phyloP scores from a whole-genome alignment of 2,113 vertebrate species.

The Strix uralensis region DNA sequence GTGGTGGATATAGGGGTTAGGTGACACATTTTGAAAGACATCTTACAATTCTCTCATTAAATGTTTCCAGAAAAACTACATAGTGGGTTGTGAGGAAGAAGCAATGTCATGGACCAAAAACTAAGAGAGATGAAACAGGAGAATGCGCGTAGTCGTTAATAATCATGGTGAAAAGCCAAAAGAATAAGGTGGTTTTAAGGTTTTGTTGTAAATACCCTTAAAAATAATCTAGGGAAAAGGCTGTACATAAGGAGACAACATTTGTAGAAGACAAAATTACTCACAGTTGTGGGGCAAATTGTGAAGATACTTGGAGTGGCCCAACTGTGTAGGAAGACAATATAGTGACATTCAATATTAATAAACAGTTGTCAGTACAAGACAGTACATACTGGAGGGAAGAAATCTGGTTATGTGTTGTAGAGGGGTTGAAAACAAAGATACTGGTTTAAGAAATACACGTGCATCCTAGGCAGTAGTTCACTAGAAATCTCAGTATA shows the following conservation, averaged over 20 bases:
- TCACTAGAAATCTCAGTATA: background rate
- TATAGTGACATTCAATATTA: background rate
- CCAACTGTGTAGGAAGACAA: background rate
- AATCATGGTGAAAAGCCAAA: background rate
- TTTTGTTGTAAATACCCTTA: background rate
- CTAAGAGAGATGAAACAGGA: background rate
- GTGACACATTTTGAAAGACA: background rate
- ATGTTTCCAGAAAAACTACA: background rate
- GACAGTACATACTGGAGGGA: background rate
- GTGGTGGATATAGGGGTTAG: background rate
- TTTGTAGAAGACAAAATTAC: background rate
- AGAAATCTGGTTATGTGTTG: background rate
- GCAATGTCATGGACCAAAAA: background rate
- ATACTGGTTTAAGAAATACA: background rate
- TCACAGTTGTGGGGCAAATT: background rate
- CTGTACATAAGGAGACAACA: background rate
- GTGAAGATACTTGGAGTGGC: background rate
- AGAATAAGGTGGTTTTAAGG: background rate
- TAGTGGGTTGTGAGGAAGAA: background rate
- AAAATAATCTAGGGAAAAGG: background rate
- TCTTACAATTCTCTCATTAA: background rate
- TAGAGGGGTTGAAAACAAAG: background rate
- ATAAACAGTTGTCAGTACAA: background rate
- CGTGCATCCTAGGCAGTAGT: background rate
- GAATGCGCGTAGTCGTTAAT: fast-evolving